Base-by-base conservation (phyloP, 2,888 invertebrate genomes). In the Diachrysia chrysitis region DNA sequence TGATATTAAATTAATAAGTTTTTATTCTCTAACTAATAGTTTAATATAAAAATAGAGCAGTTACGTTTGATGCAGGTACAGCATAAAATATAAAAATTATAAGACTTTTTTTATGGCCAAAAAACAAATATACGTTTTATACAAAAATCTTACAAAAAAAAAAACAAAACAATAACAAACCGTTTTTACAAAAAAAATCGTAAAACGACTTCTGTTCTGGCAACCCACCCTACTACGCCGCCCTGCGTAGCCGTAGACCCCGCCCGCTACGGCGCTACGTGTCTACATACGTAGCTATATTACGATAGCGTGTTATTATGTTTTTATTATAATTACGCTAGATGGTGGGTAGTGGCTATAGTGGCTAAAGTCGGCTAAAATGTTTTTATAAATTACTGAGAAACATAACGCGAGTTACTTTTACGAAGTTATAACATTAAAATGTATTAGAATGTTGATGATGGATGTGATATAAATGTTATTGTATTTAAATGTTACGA, bases 191-290 rank as follows among this genome's bases (percentile, higher is more conserved):
- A 63, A 56, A 51, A 63, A 54, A 48, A 58, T 58, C 57, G 25
- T 53, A 63, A 29, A 68, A 66, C 54, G 54, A 63, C 46, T 69
- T 66, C 3, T 66, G 37, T 42, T 62, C 64, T 68, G 63, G 69
- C 82, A 90, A 86, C 92, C 88, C 92, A 89, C 89, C 87, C 65
- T 81, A 83, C 86, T 86, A 86, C 87, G 86, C 83, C 87, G 87
- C 89, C 87, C 90, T 87, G 89, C 90, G 89, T 88, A 87, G 83
- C 81, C 80, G 84, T 90, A 92, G 90, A 90, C 92, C 92, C 93
- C 93, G 92, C 93, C 93, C 91, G 92, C 81, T 71, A 58, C 78
- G 72, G 61, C 57, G 73, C 81, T 79, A 74, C 76, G 58, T 16
- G 60, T 71, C 74, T 74, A 75, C 75, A 66, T 66, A 77, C 72